A percentile compares a stretch with the other conserved stretches of the same genome.
phyloP scores from a whole-genome alignment of 2,888 invertebrate species.

The Beris morrisii region DNA sequence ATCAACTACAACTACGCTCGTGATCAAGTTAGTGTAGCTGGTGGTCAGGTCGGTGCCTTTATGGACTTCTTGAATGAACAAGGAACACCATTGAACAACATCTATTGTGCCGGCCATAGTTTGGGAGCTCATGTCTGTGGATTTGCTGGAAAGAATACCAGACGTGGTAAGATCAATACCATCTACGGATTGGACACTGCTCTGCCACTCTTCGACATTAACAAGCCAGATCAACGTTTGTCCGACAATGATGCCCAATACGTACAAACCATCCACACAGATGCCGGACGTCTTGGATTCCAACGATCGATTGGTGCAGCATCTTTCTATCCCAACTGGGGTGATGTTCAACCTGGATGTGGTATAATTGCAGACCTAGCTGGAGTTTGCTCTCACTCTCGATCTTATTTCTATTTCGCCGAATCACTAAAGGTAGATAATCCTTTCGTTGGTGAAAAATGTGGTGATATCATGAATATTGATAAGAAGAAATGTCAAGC shows the following conservation, averaged over 20 bases:
- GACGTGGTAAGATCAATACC: background rate
- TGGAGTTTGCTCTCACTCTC: slow-evolving; percentile 26
- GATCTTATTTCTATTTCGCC: slow-evolving; percentile 43
- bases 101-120: background rate
- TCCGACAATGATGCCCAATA: background rate
- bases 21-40: background rate
- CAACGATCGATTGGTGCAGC: background rate
- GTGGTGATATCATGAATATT: slow-evolving; percentile 4
- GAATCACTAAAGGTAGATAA: slow-evolving; percentile 43
- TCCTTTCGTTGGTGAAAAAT: slow-evolving; percentile 11
- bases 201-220: background rate
- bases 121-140: slow-evolving; percentile 1
- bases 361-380: background rate
- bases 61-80: background rate
- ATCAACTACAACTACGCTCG: background rate
- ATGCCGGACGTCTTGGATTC: background rate
- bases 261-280: background rate
- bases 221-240: background rate
- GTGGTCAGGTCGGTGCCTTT: background rate
- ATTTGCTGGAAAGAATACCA: background rate
- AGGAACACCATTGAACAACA: background rate
- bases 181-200: slow-evolving; percentile 2
- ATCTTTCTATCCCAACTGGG: background rate
- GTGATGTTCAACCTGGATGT: background rate
- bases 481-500: slow-evolving; percentile 24